Percentiles rank a stretch among this genome's conserved stretches.
These are phyloP conservation scores for Paralinhomoeus sp. DNA, from an alignment of 2,888 invertebrate genomes.

Conservation along the genomic window DNA sequence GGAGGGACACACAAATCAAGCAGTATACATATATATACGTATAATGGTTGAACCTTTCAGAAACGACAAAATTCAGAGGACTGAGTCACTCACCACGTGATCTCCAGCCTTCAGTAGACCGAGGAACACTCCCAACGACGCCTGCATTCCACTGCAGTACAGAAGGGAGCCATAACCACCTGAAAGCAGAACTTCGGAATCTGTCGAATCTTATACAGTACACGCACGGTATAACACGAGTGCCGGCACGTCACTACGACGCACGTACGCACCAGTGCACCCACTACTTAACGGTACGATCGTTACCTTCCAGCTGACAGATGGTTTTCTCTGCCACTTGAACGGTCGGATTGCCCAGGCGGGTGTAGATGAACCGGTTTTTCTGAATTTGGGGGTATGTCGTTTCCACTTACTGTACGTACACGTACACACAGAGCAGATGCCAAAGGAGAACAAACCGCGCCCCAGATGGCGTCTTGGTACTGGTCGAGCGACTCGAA, in stretches of 20 bases:
- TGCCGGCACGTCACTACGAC: too few relatives aligned
- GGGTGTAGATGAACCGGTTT: constrained; percentile 3
- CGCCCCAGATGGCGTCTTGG: not conserved
- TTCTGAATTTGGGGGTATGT: not conserved
- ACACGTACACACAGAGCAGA: too few relatives aligned
- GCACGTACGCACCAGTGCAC: too few relatives aligned
- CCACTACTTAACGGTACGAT: too few relatives aligned
- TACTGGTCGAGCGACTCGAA: constrained; percentile 1
- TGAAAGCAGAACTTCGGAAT: not conserved
- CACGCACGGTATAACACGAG: too few relatives aligned
- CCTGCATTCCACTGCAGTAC: constrained; percentile 13
- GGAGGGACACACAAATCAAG: too few relatives aligned
- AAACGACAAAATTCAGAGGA: not conserved
- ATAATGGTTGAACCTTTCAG: too few relatives aligned
- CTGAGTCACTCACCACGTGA: constrained; percentile 15
- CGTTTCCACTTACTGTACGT: not conserved
- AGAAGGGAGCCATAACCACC: constrained; percentile 10
- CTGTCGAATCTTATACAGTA: too few relatives aligned
- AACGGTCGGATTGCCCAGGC: constrained; percentile 5
- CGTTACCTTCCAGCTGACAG: constrained; percentile 4
- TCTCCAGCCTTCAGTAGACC: constrained; percentile 25
- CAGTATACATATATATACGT: too few relatives aligned
- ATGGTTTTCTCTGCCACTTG: constrained; percentile 4
- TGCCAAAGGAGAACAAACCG: not conserved
- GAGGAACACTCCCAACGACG: constrained; percentile 23